phyloP scores from a whole-genome alignment of 2,888 invertebrate genomes.

The Neria commutata region DNA sequence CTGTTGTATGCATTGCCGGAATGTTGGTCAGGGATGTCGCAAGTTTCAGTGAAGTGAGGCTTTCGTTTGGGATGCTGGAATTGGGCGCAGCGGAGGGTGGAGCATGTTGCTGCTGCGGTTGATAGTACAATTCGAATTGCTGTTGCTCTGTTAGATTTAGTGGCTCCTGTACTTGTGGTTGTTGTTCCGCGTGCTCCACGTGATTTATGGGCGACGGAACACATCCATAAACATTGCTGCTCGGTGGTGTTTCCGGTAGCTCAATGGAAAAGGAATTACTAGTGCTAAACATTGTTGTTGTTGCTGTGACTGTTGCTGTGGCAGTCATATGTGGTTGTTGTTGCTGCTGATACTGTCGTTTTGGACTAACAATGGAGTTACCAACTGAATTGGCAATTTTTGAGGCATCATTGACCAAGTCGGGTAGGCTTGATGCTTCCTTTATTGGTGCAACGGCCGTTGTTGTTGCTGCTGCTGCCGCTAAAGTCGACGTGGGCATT shows the following conservation, averaged over 20 bases:
- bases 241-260: constrained; percentile 49
- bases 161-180: constrained; percentile 21
- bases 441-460: no score
- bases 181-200: constrained; percentile 17
- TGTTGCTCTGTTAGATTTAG: constrained; percentile 27
- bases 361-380: constrained; percentile 22
- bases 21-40: constrained; percentile 10
- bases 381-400: constrained; percentile 17
- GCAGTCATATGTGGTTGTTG: constrained; percentile 4
- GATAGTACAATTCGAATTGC: constrained; percentile 31
- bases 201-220: constrained; percentile 4
- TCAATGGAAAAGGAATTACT: constrained; percentile 55
- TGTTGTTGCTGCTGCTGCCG: constrained; percentile 13
- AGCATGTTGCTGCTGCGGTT: constrained; percentile 34
- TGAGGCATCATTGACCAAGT: constrained; percentile 46
- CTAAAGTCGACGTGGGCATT: constrained; percentile 6
- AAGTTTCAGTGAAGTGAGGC: constrained; percentile 13
- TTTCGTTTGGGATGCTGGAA: constrained; percentile 26
- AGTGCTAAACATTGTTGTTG: constrained; percentile 21
- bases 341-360: constrained; percentile 9
- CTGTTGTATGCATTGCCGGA: not conserved
- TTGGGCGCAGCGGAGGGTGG: constrained; percentile 37
- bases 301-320: not conserved
- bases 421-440: constrained; percentile 33
- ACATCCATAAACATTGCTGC: constrained; percentile 7